These are phyloP conservation scores for Pristionchus japonicus DNA, from an alignment of 2,888 invertebrate genomes.

Conservation along the genomic window DNA sequence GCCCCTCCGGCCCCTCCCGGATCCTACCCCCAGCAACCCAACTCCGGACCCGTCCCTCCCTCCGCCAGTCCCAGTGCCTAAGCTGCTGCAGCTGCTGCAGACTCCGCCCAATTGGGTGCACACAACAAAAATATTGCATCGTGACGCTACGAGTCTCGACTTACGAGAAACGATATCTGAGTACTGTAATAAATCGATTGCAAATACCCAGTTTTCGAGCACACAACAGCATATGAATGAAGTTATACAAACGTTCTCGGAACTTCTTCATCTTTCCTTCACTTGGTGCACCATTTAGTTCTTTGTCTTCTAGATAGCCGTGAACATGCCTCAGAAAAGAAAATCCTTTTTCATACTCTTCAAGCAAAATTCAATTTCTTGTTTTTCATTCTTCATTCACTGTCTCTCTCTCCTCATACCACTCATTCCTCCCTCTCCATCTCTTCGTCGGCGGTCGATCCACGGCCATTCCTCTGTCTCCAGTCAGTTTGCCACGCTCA, in stretches of 20 bases:
- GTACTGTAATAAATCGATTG: not conserved
- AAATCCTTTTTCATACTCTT: too few species aligned
- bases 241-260: too few species aligned
- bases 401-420: not conserved
- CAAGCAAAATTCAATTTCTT: too few species aligned
- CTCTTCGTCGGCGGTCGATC: not conserved
- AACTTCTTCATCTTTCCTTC: too few species aligned
- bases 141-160: not conserved
- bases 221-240: too few species aligned
- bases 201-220: too few species aligned
- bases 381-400: not conserved
- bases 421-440: not conserved
- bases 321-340: too few species aligned
- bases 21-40: not conserved
- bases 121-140: not conserved
- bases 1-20: not conserved
- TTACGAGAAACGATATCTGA: not conserved
- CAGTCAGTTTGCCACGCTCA: not conserved
- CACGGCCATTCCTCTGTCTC: not conserved
- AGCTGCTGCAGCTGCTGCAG: not conserved
- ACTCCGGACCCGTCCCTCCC: not conserved
- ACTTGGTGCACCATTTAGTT: too few species aligned
- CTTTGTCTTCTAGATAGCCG: too few species aligned
- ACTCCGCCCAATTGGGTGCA: not conserved
- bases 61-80: not conserved